Base-by-base conservation (phyloP, 2,888 invertebrate species). In the Stenoptilia bipunctidactyla region DNA sequence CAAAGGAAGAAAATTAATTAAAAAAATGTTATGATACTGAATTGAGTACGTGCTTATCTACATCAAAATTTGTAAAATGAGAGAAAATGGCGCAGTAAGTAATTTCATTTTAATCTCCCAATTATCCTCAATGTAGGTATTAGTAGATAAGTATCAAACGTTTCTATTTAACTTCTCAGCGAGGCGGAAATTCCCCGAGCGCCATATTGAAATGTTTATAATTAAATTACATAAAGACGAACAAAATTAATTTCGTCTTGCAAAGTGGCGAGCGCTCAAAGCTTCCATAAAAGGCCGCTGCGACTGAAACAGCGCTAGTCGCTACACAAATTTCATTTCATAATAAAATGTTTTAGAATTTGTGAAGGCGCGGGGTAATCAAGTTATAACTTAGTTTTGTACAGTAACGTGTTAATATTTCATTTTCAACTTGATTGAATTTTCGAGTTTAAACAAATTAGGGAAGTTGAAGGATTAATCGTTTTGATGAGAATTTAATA, bases 191-290 rank as follows among this genome's bases (percentile, higher is more conserved):
- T 77, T 80, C 79, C 75, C 77, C 58, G 69, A 66, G 76, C 82
- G 80, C 80, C 75, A 82, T 83, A 83, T 82, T 82, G 83, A 83
- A 83, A 83, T 83, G 83, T 82, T 83, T 83, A 83, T 83, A 83
- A 83, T 83, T 83, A 80, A 83, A 83, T 83, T 83, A 83, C 80
- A 83, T 83, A 83, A 83, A 82, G 83, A 82, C 82, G 83, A 82
- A 83, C 79, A 82, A 83, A 83, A 83, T 83, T 83, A 83, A 83
- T 83, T 83, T 83, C 82, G 72, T 73, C 71, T 72, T 66, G 70
- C 74, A 70, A 76, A 82, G 80, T 82, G 80, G 79, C 75, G 69
- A 68, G 69, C 39, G 49, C 50, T 46, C 53, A 52, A 57, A 55
- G 60, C 60, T 20, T 20, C 20, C 20, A 70, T 67, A 73, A 77